These are phyloP conservation scores for Protosalanx chinensis DNA, from an alignment of 2,797 vertebrate species.

Conservation along the genomic window DNA sequence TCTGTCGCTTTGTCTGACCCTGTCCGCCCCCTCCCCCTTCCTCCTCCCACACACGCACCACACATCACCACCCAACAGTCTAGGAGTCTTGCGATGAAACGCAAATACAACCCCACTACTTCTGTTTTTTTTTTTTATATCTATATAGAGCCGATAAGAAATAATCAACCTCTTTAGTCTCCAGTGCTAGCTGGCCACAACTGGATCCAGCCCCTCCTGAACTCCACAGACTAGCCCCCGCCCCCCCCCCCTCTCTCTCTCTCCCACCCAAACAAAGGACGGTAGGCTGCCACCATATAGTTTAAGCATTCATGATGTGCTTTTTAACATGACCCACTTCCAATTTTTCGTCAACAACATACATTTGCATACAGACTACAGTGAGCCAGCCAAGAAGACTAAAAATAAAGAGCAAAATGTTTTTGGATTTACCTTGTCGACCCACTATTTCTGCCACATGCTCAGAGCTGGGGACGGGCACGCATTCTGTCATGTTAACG, in stretches of 20 bases:
- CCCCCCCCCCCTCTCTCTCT: neutral
- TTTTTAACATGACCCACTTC: neutral
- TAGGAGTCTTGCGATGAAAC: constrained; percentile 28
- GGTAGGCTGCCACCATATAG: constrained; percentile 25
- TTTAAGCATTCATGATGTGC: neutral
- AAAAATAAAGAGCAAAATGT: neutral
- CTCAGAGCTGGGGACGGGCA: constrained; percentile 84
- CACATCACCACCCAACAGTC: constrained; percentile 49
- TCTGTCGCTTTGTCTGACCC: constrained; percentile 81
- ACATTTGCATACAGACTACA: neutral
- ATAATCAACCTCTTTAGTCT: neutral
- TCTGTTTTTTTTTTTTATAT: constrained; percentile 18
- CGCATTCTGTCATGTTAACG: constrained; percentile 87
- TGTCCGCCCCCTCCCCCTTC: constrained; percentile 63
- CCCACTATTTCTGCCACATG: constrained; percentile 88
- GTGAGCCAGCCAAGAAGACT: neutral
- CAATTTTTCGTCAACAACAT: neutral
- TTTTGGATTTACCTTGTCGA: constrained; percentile 75
- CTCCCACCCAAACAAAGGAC: constrained; percentile 68
- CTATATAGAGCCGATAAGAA: neutral
- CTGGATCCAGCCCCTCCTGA: constrained; percentile 30
- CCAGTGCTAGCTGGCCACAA: neutral
- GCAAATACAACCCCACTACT: constrained; percentile 1
- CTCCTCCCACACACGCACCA: constrained; percentile 48
- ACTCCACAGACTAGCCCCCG: constrained; percentile 50